A percentile compares a stretch with the other conserved stretches of the same genome.
phyloP scores from a whole-genome alignment of 1,140 invertebrate species.

The Heliconius melpomene region DNA sequence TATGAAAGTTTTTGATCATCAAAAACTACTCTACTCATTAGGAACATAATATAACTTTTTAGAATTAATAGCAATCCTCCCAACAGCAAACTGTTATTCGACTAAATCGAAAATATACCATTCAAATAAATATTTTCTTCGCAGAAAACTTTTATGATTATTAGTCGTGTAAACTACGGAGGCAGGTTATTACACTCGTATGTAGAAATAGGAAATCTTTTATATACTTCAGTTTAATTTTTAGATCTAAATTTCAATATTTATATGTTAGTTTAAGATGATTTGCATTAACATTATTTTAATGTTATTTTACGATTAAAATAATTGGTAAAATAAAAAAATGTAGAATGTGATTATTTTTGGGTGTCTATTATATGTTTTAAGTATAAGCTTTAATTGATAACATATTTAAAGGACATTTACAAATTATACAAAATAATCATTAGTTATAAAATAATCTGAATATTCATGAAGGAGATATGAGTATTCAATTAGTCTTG shows the following conservation, averaged over 20 bases:
- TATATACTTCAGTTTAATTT: neutral
- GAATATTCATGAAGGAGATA: neutral
- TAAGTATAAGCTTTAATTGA: neutral
- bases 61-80: neutral
- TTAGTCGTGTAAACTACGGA: neutral
- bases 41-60: neutral
- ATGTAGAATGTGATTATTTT: neutral
- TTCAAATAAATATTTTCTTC: neutral
- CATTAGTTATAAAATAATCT: neutral
- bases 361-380: neutral
- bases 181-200: neutral
- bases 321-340: neutral
- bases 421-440: neutral
- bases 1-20: too few relatives aligned
- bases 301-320: neutral
- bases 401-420: conserved; percentile 1
- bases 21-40: too few relatives aligned
- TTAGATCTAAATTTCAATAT: neutral
- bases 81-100: neutral
- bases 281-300: neutral
- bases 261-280: neutral
- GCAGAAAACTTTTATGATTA: neutral
- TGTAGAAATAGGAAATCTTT: neutral
- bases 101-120: neutral
- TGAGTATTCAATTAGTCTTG: neutral